Percentiles rank a stretch among this genome's conserved stretches.
Evolutionary conservation across 2,113 vertebrate species (phyloP).

Genomic region (Phocoena sinus): DNA sequence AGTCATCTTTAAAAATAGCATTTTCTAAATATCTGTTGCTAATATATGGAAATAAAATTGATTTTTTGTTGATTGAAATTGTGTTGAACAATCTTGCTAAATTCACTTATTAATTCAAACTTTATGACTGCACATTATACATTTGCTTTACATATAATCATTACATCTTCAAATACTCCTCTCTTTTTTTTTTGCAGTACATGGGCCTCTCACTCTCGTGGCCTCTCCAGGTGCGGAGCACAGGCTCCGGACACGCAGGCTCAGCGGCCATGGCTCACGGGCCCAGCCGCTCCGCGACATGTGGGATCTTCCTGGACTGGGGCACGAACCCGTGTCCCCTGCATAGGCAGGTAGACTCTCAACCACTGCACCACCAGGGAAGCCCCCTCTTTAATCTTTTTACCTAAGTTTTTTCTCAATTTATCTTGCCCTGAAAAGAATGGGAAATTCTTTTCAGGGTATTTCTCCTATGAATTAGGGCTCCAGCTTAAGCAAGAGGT

Average conservation of each 20-base stretch:
- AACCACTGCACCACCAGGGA: no score
- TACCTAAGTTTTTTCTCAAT: neutral
- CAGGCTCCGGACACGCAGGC: no score
- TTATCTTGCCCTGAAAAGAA: neutral
- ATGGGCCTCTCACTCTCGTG: no score
- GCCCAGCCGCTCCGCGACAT: rapidly evolving
- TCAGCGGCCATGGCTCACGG: no score
- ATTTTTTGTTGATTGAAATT: neutral
- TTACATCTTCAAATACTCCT: neutral
- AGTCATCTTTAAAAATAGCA: neutral
- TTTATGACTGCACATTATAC: neutral
- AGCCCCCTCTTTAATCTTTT: neutral
- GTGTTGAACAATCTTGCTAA: neutral
- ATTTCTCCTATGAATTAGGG: neutral
- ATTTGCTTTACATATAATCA: neutral
- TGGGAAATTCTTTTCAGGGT: neutral
- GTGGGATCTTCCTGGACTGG: no score
- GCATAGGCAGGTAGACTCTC: no score
- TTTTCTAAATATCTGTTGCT: neutral
- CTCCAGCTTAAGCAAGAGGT: neutral
- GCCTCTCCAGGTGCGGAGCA: no score
- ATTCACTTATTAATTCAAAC: neutral
- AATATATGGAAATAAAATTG: neutral
- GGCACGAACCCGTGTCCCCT: no score
- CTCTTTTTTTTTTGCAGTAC: neutral